Base-by-base conservation (phyloP, 2,888 invertebrate genomes). In the Chirona hameri region DNA sequence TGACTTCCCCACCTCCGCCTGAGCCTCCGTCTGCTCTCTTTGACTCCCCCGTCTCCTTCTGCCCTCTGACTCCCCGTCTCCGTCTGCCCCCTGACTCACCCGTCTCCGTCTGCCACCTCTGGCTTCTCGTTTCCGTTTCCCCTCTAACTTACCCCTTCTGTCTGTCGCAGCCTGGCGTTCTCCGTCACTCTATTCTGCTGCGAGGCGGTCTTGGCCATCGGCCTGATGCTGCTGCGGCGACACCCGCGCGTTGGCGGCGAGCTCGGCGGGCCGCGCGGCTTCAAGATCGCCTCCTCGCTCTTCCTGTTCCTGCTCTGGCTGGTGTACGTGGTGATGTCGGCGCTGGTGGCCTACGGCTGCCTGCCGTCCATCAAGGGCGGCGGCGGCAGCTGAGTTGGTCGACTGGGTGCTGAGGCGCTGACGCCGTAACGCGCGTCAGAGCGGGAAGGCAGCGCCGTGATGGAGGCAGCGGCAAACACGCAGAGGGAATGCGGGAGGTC, bases 141-240 rank as follows among this genome's bases (percentile, higher is more conserved):
- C n/a, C n/a, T n/a, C n/a, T n/a, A n/a, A n/a, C n/a, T n/a, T n/a
- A n/a, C n/a, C 57, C 14, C 21, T 18, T 18, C 18, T n/a, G 60
- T n/a, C 12, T 29, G 14, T n/a, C 27, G 15, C 90, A 97, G 97
- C 87, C 91, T 99, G 87, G 98, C 97, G 84, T 98, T 98, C 90
- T 97, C 97, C 85, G 99, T 99, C 86, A 98, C 98, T 81, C 91
- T 99, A 86, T 99, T 96, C 91, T 97, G 98, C 90, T 90, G 93
- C 83, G 95, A 95, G 89, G 98, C 98, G 39, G 90, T 92, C 29
- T 86, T 98, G 79, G 95, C 94, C 83, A 94, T 99, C 82, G 81
- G 91, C 1, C 91, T 99, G 12, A 91, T 99, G 85, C 89, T 98
- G 86, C 86, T 95, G 82, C 91, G 98, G 87, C 91, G 98, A 85